These are phyloP conservation scores for Pungitius pungitius DNA, from an alignment of 2,113 vertebrate genomes.

Conservation along the genomic window DNA sequence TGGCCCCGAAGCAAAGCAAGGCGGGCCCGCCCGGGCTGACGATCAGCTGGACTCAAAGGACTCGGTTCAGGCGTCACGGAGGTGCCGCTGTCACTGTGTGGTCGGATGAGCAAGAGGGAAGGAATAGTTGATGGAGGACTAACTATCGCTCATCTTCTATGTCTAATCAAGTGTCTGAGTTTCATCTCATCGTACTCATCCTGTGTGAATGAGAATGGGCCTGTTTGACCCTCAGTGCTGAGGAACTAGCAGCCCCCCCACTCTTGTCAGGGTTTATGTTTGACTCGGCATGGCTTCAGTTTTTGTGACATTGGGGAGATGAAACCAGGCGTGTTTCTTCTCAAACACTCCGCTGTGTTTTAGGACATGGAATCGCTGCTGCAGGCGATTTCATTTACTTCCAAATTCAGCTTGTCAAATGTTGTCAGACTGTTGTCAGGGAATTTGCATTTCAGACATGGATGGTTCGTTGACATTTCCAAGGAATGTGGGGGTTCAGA, in stretches of 20 bases:
- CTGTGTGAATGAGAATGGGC: too few species aligned
- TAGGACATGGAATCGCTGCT: not conserved
- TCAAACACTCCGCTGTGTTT: not conserved
- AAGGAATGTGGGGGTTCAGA: too few species aligned
- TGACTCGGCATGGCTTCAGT: slow-evolving; percentile 15
- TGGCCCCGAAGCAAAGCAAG: not conserved
- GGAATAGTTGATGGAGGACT: too few species aligned
- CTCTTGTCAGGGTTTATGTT: slow-evolving; percentile 15
- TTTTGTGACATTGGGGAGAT: slow-evolving; percentile 1
- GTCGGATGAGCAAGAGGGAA: too few species aligned
- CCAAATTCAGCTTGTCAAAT: not conserved
- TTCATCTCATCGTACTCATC: not conserved
- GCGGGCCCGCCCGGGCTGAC: too few species aligned
- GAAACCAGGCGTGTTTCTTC: not conserved
- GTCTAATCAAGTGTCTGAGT: too few species aligned
- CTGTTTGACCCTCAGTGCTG: too few species aligned
- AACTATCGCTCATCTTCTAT: too few species aligned
- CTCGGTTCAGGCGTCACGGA: too few species aligned
- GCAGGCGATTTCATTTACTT: not conserved
- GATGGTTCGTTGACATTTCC: not conserved
- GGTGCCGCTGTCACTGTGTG: too few species aligned
- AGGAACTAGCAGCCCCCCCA: too few species aligned
- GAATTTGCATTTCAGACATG: not conserved
- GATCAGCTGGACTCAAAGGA: too few species aligned
- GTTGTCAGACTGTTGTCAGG: not conserved